A percentile compares a stretch with the other conserved stretches of the same genome.
Conservation (phyloP, 92 coral and sea anemone genomes). For the Muricea muricata region DNA sequence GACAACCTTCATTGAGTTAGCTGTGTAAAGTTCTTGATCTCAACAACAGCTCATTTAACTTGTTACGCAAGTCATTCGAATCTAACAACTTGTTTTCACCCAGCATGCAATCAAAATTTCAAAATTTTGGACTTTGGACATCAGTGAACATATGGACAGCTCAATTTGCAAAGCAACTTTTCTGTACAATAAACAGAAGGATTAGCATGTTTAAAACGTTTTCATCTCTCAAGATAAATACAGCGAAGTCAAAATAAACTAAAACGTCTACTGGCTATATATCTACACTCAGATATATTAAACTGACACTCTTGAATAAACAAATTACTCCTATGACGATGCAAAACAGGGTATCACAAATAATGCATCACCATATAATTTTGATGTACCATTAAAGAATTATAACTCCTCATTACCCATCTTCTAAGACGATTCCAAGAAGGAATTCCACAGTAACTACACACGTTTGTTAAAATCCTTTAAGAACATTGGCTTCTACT, state of each 20-base stretch:
- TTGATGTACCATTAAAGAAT: neutral
- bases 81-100: no score
- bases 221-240: neutral
- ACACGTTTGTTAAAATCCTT: neutral
- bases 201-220: neutral
- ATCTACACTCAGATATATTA: neutral
- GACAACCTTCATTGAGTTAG: no score
- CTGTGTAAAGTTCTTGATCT: no score
- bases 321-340: no score
- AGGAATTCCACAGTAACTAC: conserved; percentile 7
- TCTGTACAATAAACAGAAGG: neutral
- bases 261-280: no score
- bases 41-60: no score
- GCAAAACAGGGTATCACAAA: neutral
- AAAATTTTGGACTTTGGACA: no score
- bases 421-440: neutral
- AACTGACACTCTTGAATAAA: no score
- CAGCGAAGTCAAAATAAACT: no score
- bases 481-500: neutral
- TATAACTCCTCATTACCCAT: conserved; percentile 16
- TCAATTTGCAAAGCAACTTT: neutral
- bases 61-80: no score
- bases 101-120: no score
- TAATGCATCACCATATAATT: neutral
- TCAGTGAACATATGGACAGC: no score